A percentile compares a stretch with the other conserved stretches of the same genome.
Evolutionary conservation across 2,113 vertebrate genomes (phyloP).

Genomic region (Pantherophis guttatus): DNA sequence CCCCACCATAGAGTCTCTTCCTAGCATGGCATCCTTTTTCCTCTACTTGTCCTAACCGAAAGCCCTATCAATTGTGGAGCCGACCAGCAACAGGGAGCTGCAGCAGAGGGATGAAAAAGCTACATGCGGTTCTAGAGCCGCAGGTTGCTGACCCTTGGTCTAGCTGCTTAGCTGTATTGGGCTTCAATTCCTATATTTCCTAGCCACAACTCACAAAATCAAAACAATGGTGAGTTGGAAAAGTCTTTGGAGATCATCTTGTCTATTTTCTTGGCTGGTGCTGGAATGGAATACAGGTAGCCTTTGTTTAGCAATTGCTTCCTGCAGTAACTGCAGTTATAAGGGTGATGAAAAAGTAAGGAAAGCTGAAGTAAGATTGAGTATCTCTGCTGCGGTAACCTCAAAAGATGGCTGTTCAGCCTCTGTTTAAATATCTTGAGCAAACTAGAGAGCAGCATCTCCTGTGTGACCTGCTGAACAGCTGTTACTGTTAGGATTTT

Average conservation of each 20-base stretch:
- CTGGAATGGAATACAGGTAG: neutral
- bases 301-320: neutral
- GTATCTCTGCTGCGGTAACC: neutral
- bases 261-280: neutral
- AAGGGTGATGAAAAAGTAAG: neutral
- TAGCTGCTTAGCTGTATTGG: neutral
- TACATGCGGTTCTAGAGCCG: no score
- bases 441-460: neutral
- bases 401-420: neutral
- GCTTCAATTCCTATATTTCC: neutral
- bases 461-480: neutral
- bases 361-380: neutral
- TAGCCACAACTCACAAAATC: neutral
- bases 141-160: neutral
- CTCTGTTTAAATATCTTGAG: neutral
- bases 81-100: no score
- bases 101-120: no score
- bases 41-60: no score
- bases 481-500: neutral
- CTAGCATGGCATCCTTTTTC: no score
- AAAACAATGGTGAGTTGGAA: neutral
- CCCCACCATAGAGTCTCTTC: no score
- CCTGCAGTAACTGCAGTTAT: neutral
- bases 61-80: no score
- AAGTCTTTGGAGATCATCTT: neutral